Base-by-base conservation (phyloP, 2,888 invertebrate species). In the Sinopyrophorus schimmeli region DNA sequence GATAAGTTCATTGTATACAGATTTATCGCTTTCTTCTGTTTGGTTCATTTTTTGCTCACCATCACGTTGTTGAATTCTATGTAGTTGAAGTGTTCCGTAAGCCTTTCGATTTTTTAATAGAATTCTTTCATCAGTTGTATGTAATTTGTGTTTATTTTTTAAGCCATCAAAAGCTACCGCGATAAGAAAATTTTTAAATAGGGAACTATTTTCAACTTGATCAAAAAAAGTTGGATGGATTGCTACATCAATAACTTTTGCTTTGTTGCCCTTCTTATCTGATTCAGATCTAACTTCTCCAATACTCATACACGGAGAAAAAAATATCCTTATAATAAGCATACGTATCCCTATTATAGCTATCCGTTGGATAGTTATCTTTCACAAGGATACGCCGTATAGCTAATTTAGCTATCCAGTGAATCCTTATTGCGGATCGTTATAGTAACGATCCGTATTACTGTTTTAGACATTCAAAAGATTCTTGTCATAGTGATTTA, bases 241-340 rank as follows among this genome's bases (percentile, higher is more conserved):
- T 2, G 91, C 89, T 16, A 95, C 82, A 71, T 95, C 94, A 67
- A 87, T 90, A 0, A 83, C 89, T 47, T 82, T 81, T 21, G 87
- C 86, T 0, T 83, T 80, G 12, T 79, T 76, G 17, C 89, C 88
- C 53, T 70, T 71, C 70, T 90, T 92, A 68, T 93, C 93, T 12
- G 76, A 73, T 64, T 91, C 92, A 3, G 79, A 78, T 59, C 87
- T 84, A 3, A 88, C 82, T 65, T 87, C 87, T 0, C 92, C 92
- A 55, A 95, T 86, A 69, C 93, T 93, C 89, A 95, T 89, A n/a
- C n/a, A n/a, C n/a, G n/a, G n/a, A n/a, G n/a, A n/a, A n/a, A n/a
- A n/a, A n/a, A n/a, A n/a, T n/a, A n/a, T n/a, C n/a, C n/a, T n/a
- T n/a, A n/a, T n/a, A n/a, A n/a, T n/a, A n/a, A n/a, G n/a, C n/a